Evolutionary conservation across 1,140 invertebrate species (phyloP).

Genomic region (Brachionus rotundiformis): DNA sequence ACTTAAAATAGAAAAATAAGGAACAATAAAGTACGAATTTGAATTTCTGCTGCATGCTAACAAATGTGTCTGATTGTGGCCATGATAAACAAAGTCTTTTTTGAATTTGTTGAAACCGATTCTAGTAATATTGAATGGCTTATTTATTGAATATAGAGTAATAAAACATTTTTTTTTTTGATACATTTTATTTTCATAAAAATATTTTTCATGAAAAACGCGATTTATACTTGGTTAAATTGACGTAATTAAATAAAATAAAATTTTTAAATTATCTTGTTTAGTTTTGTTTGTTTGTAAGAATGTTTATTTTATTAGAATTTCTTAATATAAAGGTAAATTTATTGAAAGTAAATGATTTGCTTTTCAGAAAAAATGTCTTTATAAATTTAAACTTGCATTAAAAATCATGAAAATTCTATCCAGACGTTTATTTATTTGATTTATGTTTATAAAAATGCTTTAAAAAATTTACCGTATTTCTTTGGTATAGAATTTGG

Average conservation of each 20-base stretch:
- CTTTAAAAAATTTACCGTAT: too few relatives aligned
- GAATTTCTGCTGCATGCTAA: not conserved
- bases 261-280: too few relatives aligned
- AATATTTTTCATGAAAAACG: not conserved
- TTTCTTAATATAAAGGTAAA: not conserved
- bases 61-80: conserved; percentile 6
- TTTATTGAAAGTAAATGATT: not conserved
- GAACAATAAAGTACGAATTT: not conserved
- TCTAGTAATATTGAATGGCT: not conserved
- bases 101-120: not conserved
- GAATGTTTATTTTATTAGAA: not conserved
- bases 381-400: not conserved
- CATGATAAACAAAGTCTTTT: not conserved
- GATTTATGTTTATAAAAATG: too few relatives aligned
- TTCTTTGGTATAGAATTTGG: too few relatives aligned
- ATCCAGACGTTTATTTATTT: not conserved
- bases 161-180: not conserved
- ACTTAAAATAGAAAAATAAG: not conserved
- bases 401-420: not conserved
- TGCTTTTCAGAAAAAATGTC: not conserved
- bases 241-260: not conserved
- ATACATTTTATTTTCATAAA: not conserved
- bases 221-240: not conserved
- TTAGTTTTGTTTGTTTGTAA: not conserved
- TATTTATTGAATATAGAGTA: not conserved